Percentiles rank a stretch among this genome's conserved stretches.
Conservation (phyloP, 2,113 vertebrate species). For the Nothoprocta perdicaria region DNA sequence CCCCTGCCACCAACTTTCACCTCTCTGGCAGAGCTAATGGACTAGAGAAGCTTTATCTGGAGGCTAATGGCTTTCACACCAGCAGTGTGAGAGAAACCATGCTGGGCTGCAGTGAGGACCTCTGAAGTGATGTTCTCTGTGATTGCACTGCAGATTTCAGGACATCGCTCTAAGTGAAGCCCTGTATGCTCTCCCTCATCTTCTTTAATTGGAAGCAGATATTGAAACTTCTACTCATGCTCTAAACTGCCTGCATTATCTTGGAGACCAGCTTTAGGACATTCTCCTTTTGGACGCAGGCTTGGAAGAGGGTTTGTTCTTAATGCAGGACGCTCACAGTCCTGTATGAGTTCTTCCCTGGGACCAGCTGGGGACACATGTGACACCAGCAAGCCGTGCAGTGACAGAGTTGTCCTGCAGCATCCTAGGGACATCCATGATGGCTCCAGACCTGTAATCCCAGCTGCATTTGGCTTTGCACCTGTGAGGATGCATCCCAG, state of each 20-base stretch:
- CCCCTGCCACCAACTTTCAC: background rate
- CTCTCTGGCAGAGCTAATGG: slow-evolving; percentile 8
- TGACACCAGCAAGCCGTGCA: background rate
- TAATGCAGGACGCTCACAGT: background rate
- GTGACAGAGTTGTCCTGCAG: background rate
- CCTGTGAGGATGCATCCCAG: background rate
- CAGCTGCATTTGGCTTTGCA: rapidly evolving
- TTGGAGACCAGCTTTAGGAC: background rate
- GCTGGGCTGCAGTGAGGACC: background rate
- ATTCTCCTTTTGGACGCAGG: background rate
- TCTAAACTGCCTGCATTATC: background rate
- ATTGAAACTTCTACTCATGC: background rate
- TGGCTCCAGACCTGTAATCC: background rate
- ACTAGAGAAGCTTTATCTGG: background rate
- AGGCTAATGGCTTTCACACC: background rate
- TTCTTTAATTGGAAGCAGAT: background rate
- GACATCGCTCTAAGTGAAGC: background rate
- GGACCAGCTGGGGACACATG: background rate
- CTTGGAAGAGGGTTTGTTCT: background rate
- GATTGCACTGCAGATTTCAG: background rate
- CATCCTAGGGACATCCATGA: background rate
- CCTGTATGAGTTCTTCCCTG: rapidly evolving
- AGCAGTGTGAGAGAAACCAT: rapidly evolving
- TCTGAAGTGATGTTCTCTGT: background rate
- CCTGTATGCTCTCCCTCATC: background rate